These are phyloP conservation scores for Acrocephalus arundinaceus DNA, from an alignment of 2,113 vertebrate genomes.

Conservation along the genomic window DNA sequence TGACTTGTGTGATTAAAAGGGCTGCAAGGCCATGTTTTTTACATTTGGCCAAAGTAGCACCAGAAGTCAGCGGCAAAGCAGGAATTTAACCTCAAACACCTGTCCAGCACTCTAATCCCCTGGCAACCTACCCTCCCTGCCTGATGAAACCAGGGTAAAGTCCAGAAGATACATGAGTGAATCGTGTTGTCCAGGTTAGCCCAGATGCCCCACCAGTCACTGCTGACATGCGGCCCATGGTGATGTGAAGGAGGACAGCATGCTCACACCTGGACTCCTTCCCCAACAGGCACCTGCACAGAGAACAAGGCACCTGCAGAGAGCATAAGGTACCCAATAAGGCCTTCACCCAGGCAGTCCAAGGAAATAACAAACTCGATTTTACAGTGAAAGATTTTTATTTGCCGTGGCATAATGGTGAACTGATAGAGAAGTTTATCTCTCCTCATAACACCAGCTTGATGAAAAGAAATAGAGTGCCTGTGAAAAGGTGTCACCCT, in stretches of 20 bases:
- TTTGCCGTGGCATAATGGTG: background rate
- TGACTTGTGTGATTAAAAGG: background rate
- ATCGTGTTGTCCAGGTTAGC: accelerated
- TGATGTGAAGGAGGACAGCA: background rate
- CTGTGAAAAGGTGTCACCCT: background rate
- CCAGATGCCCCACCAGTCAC: accelerated
- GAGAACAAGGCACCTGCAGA: background rate
- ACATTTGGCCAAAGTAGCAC: background rate
- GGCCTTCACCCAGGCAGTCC: background rate
- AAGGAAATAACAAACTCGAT: background rate
- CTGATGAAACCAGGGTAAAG: background rate
- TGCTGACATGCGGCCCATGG: accelerated
- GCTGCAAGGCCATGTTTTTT: background rate
- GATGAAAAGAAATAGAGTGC: background rate
- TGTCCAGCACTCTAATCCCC: background rate
- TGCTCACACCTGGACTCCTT: accelerated
- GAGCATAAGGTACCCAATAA: background rate
- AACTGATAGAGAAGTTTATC: background rate
- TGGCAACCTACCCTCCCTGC: background rate
- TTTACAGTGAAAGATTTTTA: background rate
- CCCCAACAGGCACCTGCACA: background rate
- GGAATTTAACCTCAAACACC: background rate
- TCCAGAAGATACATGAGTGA: background rate
- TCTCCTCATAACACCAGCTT: background rate
- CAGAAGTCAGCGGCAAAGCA: background rate